phyloP scores from a whole-genome alignment of 1,140 invertebrate species.

The Hestina assimilis region DNA sequence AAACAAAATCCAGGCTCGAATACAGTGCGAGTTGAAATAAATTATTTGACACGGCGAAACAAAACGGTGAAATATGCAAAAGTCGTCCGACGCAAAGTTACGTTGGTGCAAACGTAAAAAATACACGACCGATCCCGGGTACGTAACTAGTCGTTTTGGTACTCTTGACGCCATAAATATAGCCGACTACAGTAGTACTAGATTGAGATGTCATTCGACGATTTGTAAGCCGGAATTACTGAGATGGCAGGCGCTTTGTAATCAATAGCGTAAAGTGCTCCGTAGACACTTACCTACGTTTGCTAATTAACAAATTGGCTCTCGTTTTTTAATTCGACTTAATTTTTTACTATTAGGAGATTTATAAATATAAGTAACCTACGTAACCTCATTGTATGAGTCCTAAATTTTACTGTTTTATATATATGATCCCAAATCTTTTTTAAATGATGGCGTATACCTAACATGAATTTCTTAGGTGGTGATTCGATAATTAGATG shows the following conservation, averaged over 20 bases:
- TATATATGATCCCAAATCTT: too few species aligned
- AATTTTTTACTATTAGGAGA: too few species aligned
- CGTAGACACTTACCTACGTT: neutral
- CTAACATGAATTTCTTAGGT: too few species aligned
- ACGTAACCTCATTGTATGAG: too few species aligned
- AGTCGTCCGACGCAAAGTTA: slow-evolving; percentile 35
- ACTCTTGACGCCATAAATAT: slow-evolving; percentile 36
- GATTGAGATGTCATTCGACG: slow-evolving; percentile 35
- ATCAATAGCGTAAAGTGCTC: slow-evolving; percentile 11
- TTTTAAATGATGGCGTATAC: too few species aligned
- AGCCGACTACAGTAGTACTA: slow-evolving; percentile 21
- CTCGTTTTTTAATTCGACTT: too few species aligned
- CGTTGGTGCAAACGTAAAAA: slow-evolving; percentile 34
- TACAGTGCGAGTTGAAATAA: slow-evolving; percentile 33
- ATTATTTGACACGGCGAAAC: slow-evolving; percentile 36
- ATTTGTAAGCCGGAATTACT: slow-evolving; percentile 21
- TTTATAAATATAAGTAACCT: too few species aligned
- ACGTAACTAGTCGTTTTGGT: slow-evolving; percentile 34
- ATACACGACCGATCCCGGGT: slow-evolving; percentile 26
- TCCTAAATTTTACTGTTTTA: too few species aligned
- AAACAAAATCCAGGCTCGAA: slow-evolving; percentile 29
- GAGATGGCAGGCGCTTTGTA: slow-evolving; percentile 8
- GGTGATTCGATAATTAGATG: too few species aligned
- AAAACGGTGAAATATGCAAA: slow-evolving; percentile 38
- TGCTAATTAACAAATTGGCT: too few species aligned